phyloP scores from a whole-genome alignment of 2,797 vertebrate genomes.

The Fundulus diaphanus region DNA sequence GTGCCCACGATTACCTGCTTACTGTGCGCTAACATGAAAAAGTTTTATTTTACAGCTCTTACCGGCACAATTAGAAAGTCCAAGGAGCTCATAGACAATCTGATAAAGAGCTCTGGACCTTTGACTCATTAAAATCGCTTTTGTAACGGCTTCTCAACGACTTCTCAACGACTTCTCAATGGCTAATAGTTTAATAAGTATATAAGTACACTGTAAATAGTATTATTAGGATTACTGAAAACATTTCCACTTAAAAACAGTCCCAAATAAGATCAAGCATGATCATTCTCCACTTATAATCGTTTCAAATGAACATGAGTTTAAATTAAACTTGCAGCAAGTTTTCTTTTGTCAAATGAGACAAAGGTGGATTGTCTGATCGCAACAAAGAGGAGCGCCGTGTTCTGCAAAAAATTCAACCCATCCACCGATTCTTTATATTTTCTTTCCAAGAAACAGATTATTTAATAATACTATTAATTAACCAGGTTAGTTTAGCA shows the following conservation, averaged over 20 bases:
- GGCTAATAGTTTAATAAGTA: background rate
- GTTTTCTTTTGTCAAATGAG: background rate
- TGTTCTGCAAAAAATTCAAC: background rate
- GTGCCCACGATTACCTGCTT: background rate
- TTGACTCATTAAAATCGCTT: background rate
- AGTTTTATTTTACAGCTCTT: slow-evolving; percentile 1
- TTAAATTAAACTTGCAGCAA: too few relatives aligned
- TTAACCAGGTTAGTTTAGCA: background rate
- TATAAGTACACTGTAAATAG: background rate
- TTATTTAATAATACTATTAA: background rate
- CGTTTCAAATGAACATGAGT: background rate
- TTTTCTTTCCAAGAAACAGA: background rate
- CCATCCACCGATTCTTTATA: background rate
- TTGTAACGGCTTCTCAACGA: background rate
- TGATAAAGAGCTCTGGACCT: background rate
- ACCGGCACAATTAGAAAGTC: background rate
- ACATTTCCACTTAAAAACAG: background rate
- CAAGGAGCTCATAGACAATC: background rate
- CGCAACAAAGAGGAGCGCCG: background rate
- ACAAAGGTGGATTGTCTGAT: too few relatives aligned
- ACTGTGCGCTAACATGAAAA: background rate
- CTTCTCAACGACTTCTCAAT: background rate
- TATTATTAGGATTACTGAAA: background rate
- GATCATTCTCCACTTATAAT: background rate
- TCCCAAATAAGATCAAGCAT: background rate